Conservation (phyloP, 2,888 invertebrate species). For the Hesperia comma region DNA sequence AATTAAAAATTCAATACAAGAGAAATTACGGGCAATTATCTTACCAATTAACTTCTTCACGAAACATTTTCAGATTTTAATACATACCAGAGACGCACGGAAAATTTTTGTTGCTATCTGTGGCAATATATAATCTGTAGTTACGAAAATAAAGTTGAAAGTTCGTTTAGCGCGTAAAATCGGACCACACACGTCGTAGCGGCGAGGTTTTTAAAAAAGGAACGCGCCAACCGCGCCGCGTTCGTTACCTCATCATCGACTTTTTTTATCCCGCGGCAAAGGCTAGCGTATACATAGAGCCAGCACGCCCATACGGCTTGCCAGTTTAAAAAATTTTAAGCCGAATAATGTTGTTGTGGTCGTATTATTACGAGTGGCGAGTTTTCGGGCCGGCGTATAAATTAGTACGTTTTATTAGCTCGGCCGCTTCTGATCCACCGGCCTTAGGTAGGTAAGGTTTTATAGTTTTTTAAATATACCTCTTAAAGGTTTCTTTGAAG, state of each 20-base stretch:
- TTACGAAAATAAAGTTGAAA: slow-evolving; percentile 28
- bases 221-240: slow-evolving; percentile 80
- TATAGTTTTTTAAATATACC: slow-evolving; percentile 78
- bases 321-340: slow-evolving; percentile 58
- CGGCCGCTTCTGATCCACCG: slow-evolving; percentile 66
- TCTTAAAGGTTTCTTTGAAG: slow-evolving; percentile 63
- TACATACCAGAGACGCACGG: slow-evolving; percentile 49
- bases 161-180: slow-evolving; percentile 37
- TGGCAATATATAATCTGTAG: slow-evolving; percentile 28
- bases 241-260: slow-evolving; percentile 82
- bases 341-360: slow-evolving; percentile 72
- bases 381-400: slow-evolving; percentile 59
- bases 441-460: slow-evolving; percentile 57
- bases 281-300: slow-evolving; percentile 76
- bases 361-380: slow-evolving; percentile 61
- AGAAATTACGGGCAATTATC: slow-evolving; percentile 63
- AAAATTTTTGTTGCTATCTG: slow-evolving; percentile 43
- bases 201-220: slow-evolving; percentile 77
- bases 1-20: slow-evolving; percentile 54
- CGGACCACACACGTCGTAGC: slow-evolving; percentile 80
- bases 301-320: slow-evolving; percentile 55
- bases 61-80: slow-evolving; percentile 60
- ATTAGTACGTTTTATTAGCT: slow-evolving; percentile 71
- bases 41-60: slow-evolving; percentile 62
- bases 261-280: slow-evolving; percentile 68